Evolutionary conservation across 2,797 vertebrate species (phyloP).

Genomic region (Hemibagrus guttatus): DNA sequence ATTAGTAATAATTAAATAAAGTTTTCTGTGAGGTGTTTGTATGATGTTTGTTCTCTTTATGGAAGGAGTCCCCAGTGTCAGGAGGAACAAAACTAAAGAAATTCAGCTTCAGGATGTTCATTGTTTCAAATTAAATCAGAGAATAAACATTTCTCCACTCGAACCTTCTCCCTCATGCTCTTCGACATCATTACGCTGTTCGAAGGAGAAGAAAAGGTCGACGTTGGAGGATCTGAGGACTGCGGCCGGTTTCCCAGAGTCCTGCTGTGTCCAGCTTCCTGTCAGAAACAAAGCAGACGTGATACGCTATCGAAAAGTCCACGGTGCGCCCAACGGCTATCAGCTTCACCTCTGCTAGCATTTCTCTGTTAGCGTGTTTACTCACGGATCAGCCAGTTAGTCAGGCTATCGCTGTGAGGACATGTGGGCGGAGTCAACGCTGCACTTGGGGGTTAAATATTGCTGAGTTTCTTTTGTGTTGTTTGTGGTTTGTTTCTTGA

Average conservation of each 20-base stretch:
- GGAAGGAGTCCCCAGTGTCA: neutral
- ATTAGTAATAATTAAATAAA: neutral
- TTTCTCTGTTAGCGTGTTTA: neutral
- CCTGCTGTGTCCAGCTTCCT: constrained; percentile 12
- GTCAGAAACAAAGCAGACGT: constrained; percentile 20
- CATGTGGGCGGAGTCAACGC: neutral
- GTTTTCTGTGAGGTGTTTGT: too few species aligned
- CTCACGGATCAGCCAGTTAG: constrained; percentile 1
- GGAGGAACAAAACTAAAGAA: neutral
- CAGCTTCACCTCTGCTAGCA: neutral
- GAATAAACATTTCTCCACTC: neutral
- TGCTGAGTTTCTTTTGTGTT: neutral
- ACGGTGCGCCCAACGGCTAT: neutral
- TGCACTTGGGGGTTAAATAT: neutral
- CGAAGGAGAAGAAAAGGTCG: constrained; percentile 30
- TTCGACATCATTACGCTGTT: neutral
- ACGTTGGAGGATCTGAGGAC: constrained; percentile 31
- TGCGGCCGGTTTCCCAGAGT: neutral
- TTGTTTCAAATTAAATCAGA: neutral
- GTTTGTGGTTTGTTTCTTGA: neutral
- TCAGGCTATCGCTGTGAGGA: neutral
- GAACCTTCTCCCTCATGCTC: neutral
- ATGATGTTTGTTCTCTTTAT: too few species aligned
- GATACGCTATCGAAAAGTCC: constrained; percentile 22
- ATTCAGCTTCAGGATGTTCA: neutral